Evolutionary conservation across 1,140 invertebrate genomes (phyloP), one percentile per base, ranked within the genome.

Genomic region (Nasonia longicornis): DNA sequence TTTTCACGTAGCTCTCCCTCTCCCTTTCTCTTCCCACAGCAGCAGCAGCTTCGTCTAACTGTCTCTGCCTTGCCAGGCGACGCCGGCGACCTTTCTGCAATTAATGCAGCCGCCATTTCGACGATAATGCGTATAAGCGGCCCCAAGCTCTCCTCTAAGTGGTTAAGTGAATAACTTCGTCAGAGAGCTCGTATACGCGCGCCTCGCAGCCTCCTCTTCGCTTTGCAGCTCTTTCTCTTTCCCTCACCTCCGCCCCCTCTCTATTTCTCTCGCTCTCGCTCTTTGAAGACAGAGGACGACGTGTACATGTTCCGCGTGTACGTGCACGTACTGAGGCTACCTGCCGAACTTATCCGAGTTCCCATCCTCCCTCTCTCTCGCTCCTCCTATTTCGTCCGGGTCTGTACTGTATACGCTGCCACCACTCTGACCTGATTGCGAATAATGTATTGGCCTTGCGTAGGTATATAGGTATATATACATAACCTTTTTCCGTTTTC

Each of bases 81-180:
- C 38, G 26, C 26, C 26, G 29, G 52, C 48, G 64, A 20, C 64
- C 74, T 35, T 67, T n/a, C 64, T 38, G 77, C 52, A 79, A 79
- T 79, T 79, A 79, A 79, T 79, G 67, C 69, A 71, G 67, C 66
- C 42, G 22, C 69, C 66, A 52, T 69, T 48, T 26, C 66, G 42
- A 38, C 42, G 77, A 79, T 79, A 79, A 79, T 79, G 69, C 77
- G 48, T 79, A 58, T 38, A 58, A 70, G 77, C 67, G 66, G 10
- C 11, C 64, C 16, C 48, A 2, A 20, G 35, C 14, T 38, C 64
- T 22, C n/a, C 64, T 16, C 42, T 77, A 77, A 77, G 76, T 77
- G 66, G 76, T 71, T 79, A 79, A 79, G 77, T 79, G 77, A 79
- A 79, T 79, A 79, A 79, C 77, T 79, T 79, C 77, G 77, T 79